Base-by-base conservation (phyloP, 2,113 vertebrate genomes). In the Petaurus breviceps region DNA sequence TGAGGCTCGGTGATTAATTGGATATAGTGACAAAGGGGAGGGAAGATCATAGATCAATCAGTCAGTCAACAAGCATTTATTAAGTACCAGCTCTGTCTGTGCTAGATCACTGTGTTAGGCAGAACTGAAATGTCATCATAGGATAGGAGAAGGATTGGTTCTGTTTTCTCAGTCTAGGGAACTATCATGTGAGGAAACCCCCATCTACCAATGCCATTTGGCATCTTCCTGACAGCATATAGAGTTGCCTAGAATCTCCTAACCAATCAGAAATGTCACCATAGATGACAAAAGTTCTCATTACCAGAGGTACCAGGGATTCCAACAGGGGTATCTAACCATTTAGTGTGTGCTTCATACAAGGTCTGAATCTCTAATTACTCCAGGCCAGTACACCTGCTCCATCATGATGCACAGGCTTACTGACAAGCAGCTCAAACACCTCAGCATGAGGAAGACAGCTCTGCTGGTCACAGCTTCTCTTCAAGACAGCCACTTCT, bases 381-480 rank as follows among this genome's bases (percentile, higher is more conserved):
- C 93, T 90, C 8, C 97, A 99, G 99, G 99, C 49, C 98, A 98
- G 95, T 99, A 99, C 98, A 98, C 98, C 0, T 99, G 99, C 90
- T 98, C 97, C 3, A 50, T 99, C 98, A 98, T 95, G 28, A 98
- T 99, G 98, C 99, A 98, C 96, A 98, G 98, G n/a, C 98, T 99
- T 89, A 98, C 98, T 0, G 99, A 99, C 93, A 98, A 98, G 94
- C 99, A 99, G 98, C 98, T 98, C 92, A 99, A 98, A 96, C 98
- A 98, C 31, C 96, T 99, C 91, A 99, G 99, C 98, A 97, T 98
- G 98, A 99, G 98, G 97, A 98, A 97, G 96, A 98, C 99, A 0
- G 52, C 94, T 0, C 98, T 99, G 95, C 93, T 98, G 95, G 99
- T 99, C 95, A 98, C 95, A 0, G 99, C 99, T 0, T 98, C 97